These are phyloP conservation scores for Chesias legatella DNA, from an alignment of 2,888 invertebrate species.

Conservation along the genomic window DNA sequence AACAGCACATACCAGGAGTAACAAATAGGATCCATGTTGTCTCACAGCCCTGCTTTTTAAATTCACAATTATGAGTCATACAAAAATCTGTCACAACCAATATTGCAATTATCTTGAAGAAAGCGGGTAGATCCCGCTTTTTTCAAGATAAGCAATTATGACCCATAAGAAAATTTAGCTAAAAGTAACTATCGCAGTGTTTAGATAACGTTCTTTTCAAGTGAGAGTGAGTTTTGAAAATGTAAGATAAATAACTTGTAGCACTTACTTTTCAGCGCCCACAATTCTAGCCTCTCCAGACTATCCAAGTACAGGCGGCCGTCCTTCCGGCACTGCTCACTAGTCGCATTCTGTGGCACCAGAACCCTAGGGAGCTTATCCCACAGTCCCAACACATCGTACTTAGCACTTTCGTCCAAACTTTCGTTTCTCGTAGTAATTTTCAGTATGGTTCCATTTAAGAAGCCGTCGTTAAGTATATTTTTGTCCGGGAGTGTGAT, in stretches of 20 bases:
- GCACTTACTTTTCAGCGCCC: slow-evolving; percentile 79
- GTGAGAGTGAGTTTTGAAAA: too few relatives aligned
- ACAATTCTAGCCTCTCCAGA: slow-evolving; percentile 65
- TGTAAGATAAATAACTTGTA: slow-evolving; percentile 1
- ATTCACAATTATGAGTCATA: too few relatives aligned
- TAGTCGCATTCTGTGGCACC: slow-evolving; percentile 69
- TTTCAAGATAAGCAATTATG: too few relatives aligned
- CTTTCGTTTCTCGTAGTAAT: slow-evolving; percentile 52
- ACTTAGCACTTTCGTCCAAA: slow-evolving; percentile 43
- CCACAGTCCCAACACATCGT: slow-evolving; percentile 62
- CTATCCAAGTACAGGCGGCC: slow-evolving; percentile 58
- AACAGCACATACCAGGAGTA: too few relatives aligned
- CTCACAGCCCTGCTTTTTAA: too few relatives aligned
- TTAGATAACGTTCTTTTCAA: too few relatives aligned
- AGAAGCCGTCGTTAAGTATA: slow-evolving; percentile 48
- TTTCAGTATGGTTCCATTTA: slow-evolving; percentile 60
- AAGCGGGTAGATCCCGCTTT: too few relatives aligned
- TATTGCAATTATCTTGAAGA: too few relatives aligned
- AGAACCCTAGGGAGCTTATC: slow-evolving; percentile 64
- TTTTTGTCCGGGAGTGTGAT: slow-evolving; percentile 58
- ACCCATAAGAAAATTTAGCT: too few relatives aligned
- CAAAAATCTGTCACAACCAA: too few relatives aligned
- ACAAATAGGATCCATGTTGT: too few relatives aligned
- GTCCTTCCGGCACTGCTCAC: slow-evolving; percentile 68
- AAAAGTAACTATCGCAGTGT: too few relatives aligned